Conservation (phyloP, 2,113 vertebrate species). For the Alligator sinensis region DNA sequence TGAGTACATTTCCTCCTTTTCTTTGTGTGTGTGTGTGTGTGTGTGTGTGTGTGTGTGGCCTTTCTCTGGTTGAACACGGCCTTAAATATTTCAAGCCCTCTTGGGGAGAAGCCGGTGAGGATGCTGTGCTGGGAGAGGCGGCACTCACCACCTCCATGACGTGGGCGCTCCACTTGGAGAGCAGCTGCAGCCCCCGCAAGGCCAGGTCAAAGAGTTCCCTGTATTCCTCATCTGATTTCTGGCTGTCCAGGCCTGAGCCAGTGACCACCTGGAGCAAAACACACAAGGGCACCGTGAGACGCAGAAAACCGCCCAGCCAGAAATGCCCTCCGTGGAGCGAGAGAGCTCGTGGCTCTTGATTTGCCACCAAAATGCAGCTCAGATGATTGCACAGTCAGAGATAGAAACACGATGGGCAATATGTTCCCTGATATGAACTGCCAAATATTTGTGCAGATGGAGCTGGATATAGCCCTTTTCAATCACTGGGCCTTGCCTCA, state of each 20-base stretch:
- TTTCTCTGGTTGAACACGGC: not conserved
- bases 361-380: not conserved
- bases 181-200: constrained; percentile 92
- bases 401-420: not conserved
- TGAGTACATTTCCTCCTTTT: no score
- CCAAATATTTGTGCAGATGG: no score
- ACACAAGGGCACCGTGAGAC: not conserved
- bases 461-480: no score
- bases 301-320: not conserved
- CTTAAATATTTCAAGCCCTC: not conserved
- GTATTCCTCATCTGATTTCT: constrained; percentile 98
- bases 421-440: not conserved
- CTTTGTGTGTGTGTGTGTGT: no score
- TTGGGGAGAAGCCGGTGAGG: not conserved
- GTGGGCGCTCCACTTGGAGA: constrained; percentile 99
- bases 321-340: not conserved
- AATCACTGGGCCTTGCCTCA: not conserved
- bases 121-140: not conserved
- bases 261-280: constrained; percentile 89
- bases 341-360: not conserved
- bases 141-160: constrained; percentile 99
- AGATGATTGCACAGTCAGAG: not conserved
- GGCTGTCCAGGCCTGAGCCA: constrained; percentile 97
- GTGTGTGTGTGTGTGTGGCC: no score
- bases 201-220: constrained; percentile 96